Evolutionary conservation across 2,797 vertebrate genomes (phyloP), one percentile per base, ranked within the genome.

Genomic region (Ctenopoma kingsleyae): DNA sequence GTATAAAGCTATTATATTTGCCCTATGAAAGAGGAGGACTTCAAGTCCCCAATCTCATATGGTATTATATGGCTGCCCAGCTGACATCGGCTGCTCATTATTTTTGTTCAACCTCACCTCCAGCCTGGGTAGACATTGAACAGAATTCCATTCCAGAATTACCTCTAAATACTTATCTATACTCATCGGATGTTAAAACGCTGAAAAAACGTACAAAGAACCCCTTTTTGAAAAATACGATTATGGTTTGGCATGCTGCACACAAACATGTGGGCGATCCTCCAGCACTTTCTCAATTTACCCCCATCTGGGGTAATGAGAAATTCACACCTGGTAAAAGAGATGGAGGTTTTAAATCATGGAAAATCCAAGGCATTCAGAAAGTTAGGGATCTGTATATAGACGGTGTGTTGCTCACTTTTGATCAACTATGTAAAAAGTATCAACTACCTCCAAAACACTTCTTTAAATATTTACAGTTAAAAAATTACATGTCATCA

Each of bases 311-410:
- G 70, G 25, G 51, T 15, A 75, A 72, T 59, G 20, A 51, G 20
- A 8, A 53, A 2, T 80, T 82, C 15, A 48, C 3, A 12, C 61
- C 66, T 6, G 59, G 23, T 32, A 58, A 32, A 62, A 51, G 1
- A 5, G 47, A 78, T 66, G 63, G 55, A 35, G 80, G 71, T 0
- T 69, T 80, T 51, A 77, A 16, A 61, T n/a, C 8, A 30, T 64
- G 55, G 64, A 11, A 56, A 17, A 12, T 5, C 0, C 72, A 78
- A 30, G 57, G 61, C 3, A 35, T 67, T 23, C 50, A 61, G 15
- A 55, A 41, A 64, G 27, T 57, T 10, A 1, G n/a, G 8, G 40
- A 53, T 40, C 19, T 73, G 11, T 74, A 11, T 23, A 4, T 2
- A 6, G 52, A 74, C 15, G 38, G 44, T 1, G 13, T 64, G 17